Conservation (phyloP, 2,888 invertebrate genomes). For the Eristalinus aeneus region DNA sequence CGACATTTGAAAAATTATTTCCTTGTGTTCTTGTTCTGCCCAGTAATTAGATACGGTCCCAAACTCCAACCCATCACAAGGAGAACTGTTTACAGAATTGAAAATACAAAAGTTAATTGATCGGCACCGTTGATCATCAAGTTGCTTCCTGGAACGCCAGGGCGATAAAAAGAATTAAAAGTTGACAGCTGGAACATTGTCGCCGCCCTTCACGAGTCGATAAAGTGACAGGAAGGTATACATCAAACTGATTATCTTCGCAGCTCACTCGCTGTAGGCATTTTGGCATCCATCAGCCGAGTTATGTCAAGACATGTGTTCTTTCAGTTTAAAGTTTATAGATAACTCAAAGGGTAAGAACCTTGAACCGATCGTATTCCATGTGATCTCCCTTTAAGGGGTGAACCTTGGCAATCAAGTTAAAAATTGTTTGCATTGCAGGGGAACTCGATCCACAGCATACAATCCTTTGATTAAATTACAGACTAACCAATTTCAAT, state of each 20-base stretch:
- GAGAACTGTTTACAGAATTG: not conserved
- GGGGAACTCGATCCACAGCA: not conserved
- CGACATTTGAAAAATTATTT: not conserved
- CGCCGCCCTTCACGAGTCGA: not conserved
- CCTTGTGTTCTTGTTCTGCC: not conserved
- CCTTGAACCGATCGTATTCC: not conserved
- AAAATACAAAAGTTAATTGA: not conserved
- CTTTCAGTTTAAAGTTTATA: not conserved
- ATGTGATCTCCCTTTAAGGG: too few species aligned
- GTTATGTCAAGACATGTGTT: not conserved
- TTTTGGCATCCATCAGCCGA: not conserved
- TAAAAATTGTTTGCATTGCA: too few species aligned
- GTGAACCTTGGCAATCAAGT: too few species aligned
- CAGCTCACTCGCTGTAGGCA: not conserved
- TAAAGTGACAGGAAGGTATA: not conserved
- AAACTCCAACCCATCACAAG: not conserved
- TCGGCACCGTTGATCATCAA: not conserved
- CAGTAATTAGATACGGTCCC: not conserved
- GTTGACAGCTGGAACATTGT: not conserved
- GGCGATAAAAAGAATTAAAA: not conserved
- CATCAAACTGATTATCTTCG: not conserved
- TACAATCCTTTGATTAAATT: not conserved
- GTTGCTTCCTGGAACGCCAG: not conserved
- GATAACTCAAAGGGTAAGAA: not conserved
- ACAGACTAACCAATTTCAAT: not conserved